A percentile compares a stretch with the other conserved stretches of the same genome.
Evolutionary conservation across 2,888 invertebrate genomes (phyloP).

Genomic region (Elmis aenea): DNA sequence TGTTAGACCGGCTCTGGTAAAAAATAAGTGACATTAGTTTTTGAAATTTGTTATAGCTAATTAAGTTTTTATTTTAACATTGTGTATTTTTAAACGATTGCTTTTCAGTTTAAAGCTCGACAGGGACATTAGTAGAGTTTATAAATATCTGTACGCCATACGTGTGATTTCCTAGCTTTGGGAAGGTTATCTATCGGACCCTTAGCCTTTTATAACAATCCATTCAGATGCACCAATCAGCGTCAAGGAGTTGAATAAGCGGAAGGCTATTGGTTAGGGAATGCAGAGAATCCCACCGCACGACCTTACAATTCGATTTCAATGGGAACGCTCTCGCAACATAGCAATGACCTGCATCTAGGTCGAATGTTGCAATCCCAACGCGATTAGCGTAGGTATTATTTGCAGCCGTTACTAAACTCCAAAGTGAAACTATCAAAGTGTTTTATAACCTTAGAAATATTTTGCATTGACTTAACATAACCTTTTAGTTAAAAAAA

Average conservation of each 20-base stretch:
- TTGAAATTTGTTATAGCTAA: too few species aligned
- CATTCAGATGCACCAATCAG: background rate
- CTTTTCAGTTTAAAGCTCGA: too few species aligned
- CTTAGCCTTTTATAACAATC: background rate
- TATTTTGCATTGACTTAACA: too few species aligned
- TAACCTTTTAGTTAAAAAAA: too few species aligned
- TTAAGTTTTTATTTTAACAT: too few species aligned
- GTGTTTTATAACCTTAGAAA: background rate
- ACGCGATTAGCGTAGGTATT: constrained; percentile 23
- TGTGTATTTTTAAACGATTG: too few species aligned
- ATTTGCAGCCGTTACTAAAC: constrained; percentile 19
- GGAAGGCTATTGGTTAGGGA: constrained; percentile 21
- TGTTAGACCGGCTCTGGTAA: too few species aligned
- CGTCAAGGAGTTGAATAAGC: background rate
- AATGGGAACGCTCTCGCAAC: constrained; percentile 45
- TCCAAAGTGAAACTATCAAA: constrained; percentile 14
- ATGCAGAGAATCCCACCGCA: constrained; percentile 32
- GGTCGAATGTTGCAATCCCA: constrained; percentile 45
- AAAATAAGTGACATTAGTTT: too few species aligned
- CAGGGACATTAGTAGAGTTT: too few species aligned
- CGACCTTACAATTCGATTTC: constrained; percentile 47
- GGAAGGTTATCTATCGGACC: too few species aligned
- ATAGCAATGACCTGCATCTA: constrained; percentile 49
- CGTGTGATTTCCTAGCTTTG: too few species aligned
- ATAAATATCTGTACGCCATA: too few species aligned